Base-by-base conservation (phyloP, 1,140 invertebrate genomes). In the Harlomillsia oculata region DNA sequence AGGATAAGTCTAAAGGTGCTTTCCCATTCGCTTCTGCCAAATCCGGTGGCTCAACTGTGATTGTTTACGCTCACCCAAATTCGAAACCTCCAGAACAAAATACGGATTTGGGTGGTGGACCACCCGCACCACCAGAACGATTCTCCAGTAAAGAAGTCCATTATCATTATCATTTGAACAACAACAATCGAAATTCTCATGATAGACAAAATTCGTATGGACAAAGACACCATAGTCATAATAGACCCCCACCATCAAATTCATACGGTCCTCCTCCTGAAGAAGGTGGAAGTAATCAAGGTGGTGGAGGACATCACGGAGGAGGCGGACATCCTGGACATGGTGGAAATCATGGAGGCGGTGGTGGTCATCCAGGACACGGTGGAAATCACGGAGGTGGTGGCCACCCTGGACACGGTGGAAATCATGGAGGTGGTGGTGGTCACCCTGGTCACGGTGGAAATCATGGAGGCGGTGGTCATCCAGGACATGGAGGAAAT, bases 81-180 rank as follows among this genome's bases (percentile, higher is more conserved):
- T 39, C 29, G 16, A 51, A 40, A 40, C 16, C 29, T 40, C 13
- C 30, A 2, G 18, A 9, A 23, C 36, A 41, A 9, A 25, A 26
- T 40, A 18, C 25, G 14, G 48, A 53, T 11, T 16, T 32, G 16
- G 34, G 29, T 30, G 26, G 14, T 1, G 21, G 18, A 1, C 30
- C 26, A 0, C 43, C 44, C 0, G 46, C 26, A 21, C 20, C 26
- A 14, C 23, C 29, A 5, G 21, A 37, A 30, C 18, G 40, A 54
- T 14, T 20, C 1, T 9, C 21, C 23, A 53, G 26, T 43, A 52
- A 46, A 39, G 50, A 59, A 49, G 28, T 59, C 28, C 57, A 59
- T 18, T 53, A 59, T 25, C 57, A 59, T 41, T 59, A 50, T 29
- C 45, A 60, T 32, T 28, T 43, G 30, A 11, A 36, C 28, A 51